A percentile compares a stretch with the other conserved stretches of the same genome.
Evolutionary conservation across 92 coral and sea anemone genomes (phyloP).

Genomic region (Umimayanthus chanpuru): DNA sequence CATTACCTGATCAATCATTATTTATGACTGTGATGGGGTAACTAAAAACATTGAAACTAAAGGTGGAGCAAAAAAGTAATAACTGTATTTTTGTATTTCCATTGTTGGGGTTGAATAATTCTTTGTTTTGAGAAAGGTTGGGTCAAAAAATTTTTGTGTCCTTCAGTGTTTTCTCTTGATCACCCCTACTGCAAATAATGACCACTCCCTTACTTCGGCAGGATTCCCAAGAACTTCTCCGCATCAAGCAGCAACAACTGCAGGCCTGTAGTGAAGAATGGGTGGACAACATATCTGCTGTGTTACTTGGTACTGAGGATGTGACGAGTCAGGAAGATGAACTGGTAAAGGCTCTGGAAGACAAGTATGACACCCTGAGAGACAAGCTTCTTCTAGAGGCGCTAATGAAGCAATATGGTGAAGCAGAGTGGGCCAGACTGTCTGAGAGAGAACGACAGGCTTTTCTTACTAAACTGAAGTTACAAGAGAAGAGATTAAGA

Average conservation of each 20-base stretch:
- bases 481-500: constrained; percentile 84
- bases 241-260: constrained; percentile 78
- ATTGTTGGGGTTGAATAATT: too few relatives aligned
- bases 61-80: too few relatives aligned
- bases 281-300: constrained; percentile 87
- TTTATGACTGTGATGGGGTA: too few relatives aligned
- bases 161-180: too few relatives aligned
- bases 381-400: constrained; percentile 94
- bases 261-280: constrained; percentile 80
- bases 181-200: too few relatives aligned
- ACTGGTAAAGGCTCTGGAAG: constrained; percentile 88
- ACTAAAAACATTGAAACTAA: too few relatives aligned
- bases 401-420: constrained; percentile 86
- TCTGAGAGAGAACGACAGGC: constrained; percentile 93
- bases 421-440: constrained; percentile 89
- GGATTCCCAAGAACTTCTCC: constrained; percentile 89
- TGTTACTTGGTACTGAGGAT: constrained; percentile 92
- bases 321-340: constrained; percentile 91
- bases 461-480: constrained; percentile 79
- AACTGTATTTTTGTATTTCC: too few relatives aligned
- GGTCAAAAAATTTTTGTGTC: too few relatives aligned
- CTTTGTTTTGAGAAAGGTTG: too few relatives aligned
- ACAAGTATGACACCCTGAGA: constrained; percentile 87
- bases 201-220: constrained; percentile 6
- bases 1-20: too few relatives aligned